Evolutionary conservation across 2,113 vertebrate genomes (phyloP), one percentile per base, ranked within the genome.

Genomic region (Ondatra zibethicus): DNA sequence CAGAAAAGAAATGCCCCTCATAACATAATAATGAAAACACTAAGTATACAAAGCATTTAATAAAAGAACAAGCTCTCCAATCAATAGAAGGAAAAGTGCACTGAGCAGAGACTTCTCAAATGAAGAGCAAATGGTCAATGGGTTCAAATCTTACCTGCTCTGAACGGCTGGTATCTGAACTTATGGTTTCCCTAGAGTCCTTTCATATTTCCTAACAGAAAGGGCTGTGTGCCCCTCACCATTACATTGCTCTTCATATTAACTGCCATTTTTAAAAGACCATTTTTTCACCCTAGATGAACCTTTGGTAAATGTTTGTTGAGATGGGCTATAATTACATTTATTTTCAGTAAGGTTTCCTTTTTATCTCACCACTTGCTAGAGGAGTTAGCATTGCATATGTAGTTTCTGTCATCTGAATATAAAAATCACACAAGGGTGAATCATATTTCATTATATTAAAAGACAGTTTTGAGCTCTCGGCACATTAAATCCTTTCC

Each of bases 361-460:
- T 58, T 97, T 95, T 94, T 80, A 92, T 89, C 89, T 93, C 70
- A n/a, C 50, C 31, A 65, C 7, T 89, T 97, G 91, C 84, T 90
- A 33, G 27, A 75, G 47, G 33, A 33, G 87, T 36, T 29, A 73
- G 12, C 23, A 84, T 92, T 93, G 19, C 27, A 70, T 31, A 42
- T 52, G 63, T 17, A 89, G 11, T 42, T 96, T 92, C 72, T 82
- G 84, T 81, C n/a, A 50, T 45, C 36, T 89, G 17, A 84, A 94
- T 93, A 92, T 88, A 58, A 94, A 95, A 84, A 80, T 93, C 78
- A 88, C 27, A 77, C 75, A 61, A 6, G 23, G 39, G 31, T 7
- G 78, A 88, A 87, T 96, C 27, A 12, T 45, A 88, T 85, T 93
- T 89, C 11, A 80, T 88, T 89, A 33, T 61, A 72, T 88, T 76